Percentiles rank a stretch among this genome's conserved stretches.
Evolutionary conservation across 2,797 vertebrate genomes (phyloP).

Genomic region (Betta splendens): DNA sequence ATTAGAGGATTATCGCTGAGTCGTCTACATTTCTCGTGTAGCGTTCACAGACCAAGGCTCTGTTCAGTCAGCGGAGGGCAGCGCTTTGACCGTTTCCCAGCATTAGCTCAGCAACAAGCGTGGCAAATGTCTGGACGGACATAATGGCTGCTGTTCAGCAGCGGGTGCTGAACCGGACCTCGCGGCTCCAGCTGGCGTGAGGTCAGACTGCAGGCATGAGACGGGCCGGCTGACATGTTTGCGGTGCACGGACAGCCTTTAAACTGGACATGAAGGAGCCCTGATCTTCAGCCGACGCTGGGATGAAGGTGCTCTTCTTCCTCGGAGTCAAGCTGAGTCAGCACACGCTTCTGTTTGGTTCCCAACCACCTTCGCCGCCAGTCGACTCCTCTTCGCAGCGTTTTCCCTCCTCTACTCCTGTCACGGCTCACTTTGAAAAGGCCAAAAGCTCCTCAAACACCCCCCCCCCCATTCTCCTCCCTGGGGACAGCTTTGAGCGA

Average conservation of each 20-base stretch:
- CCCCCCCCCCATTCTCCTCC: slow-evolving; percentile 42
- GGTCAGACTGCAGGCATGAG: no score
- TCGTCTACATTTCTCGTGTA: slow-evolving; percentile 46
- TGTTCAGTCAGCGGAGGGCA: slow-evolving; percentile 54
- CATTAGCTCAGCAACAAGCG: slow-evolving; percentile 56
- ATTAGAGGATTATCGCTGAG: slow-evolving; percentile 42
- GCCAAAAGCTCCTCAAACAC: slow-evolving; percentile 68
- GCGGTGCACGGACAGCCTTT: slow-evolving; percentile 14
- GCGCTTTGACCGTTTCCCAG: slow-evolving; percentile 63
- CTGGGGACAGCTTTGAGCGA: slow-evolving; percentile 69
- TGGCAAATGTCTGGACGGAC: slow-evolving; percentile 52
- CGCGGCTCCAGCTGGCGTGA: slow-evolving; percentile 38
- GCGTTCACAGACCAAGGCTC: slow-evolving; percentile 61
- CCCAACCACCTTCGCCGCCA: slow-evolving; percentile 55
- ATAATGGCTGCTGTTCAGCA: slow-evolving; percentile 73
- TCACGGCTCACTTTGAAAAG: slow-evolving; percentile 75
- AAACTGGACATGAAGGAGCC: slow-evolving; percentile 43
- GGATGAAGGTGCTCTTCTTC: slow-evolving; percentile 34
- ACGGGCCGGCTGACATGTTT: no score
- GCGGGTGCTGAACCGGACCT: slow-evolving; percentile 71
- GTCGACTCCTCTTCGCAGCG: slow-evolving; percentile 55
- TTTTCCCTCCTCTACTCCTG: slow-evolving; percentile 49
- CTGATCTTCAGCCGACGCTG: slow-evolving; percentile 43
- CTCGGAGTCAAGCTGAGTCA: slow-evolving; percentile 44
- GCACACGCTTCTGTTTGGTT: slow-evolving; percentile 48